Percentiles rank a stretch among this genome's conserved stretches.
Conservation (phyloP, 2,797 vertebrate genomes). For the Bovichtus variegatus region DNA sequence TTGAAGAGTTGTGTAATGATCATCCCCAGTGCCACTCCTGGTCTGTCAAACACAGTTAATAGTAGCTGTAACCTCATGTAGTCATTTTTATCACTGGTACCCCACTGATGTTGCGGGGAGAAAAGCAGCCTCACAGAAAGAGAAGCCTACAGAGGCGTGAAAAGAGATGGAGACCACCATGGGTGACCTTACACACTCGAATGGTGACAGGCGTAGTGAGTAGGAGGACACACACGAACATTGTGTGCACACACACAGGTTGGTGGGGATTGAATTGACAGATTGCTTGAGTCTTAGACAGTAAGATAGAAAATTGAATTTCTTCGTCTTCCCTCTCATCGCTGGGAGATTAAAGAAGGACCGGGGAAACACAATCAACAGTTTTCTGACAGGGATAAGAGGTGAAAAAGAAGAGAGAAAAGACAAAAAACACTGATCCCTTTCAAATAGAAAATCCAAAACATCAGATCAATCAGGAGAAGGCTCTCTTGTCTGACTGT, state of each 20-base stretch:
- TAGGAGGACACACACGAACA: conserved; percentile 20
- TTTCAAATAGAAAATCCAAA: conserved; percentile 41
- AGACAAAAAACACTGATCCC: conserved; percentile 24
- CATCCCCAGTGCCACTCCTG: conserved; percentile 10
- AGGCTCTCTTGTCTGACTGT: not conserved
- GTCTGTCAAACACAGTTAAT: conserved; percentile 55
- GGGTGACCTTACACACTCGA: conserved; percentile 43
- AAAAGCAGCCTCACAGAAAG: conserved; percentile 30
- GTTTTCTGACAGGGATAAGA: conserved; percentile 45
- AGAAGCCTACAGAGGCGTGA: conserved; percentile 55
- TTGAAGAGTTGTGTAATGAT: conserved; percentile 13
- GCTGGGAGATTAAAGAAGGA: conserved; percentile 58
- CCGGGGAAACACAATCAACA: conserved; percentile 51
- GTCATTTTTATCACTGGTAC: conserved; percentile 40
- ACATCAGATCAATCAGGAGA: conserved; percentile 32
- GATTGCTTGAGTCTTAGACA: conserved; percentile 62
- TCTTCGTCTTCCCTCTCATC: conserved; percentile 25
- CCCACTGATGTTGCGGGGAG: conserved; percentile 28
- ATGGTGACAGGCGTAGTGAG: conserved; percentile 45
- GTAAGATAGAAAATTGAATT: conserved; percentile 48
- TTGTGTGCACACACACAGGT: conserved; percentile 24
- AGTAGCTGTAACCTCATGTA: conserved; percentile 48
- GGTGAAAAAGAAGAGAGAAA: conserved; percentile 20
- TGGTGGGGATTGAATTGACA: conserved; percentile 58
- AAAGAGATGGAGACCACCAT: conserved; percentile 53